Conservation (phyloP, 1,140 invertebrate species). For the Zelostemma sp. region DNA sequence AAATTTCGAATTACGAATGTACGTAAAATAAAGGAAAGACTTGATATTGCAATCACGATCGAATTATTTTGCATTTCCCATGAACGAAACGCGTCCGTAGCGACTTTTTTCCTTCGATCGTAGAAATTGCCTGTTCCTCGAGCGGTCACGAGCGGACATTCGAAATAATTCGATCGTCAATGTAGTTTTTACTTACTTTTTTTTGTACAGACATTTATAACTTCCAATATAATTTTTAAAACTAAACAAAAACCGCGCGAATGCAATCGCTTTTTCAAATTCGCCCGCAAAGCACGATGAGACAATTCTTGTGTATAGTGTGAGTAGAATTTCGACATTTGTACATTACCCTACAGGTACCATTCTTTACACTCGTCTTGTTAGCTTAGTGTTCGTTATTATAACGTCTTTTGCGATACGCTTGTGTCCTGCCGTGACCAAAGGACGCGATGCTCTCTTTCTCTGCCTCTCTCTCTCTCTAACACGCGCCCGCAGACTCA, state of each 20-base stretch:
- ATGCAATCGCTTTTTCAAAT: constrained; percentile 1
- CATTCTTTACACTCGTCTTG: constrained; percentile 6
- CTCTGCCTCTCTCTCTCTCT: constrained; percentile 2
- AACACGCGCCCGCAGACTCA: background rate
- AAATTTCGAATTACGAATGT: background rate
- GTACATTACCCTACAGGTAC: constrained; percentile 1
- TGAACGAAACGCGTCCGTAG: no score
- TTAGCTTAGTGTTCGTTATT: constrained; percentile 6
- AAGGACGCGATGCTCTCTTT: constrained; percentile 1
- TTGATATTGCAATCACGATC: constrained; percentile 5
- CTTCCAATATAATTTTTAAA: constrained; percentile 5
- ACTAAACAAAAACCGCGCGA: background rate
- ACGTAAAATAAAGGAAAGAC: constrained; percentile 9
- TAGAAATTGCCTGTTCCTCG: no score
- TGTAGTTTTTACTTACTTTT: background rate
- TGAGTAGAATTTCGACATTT: constrained; percentile 10
- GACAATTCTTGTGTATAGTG: constrained; percentile 8
- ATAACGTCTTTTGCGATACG: constrained; percentile 7
- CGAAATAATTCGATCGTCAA: no score
- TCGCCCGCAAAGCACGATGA: constrained; percentile 3
- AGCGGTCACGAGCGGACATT: no score
- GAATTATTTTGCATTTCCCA: constrained; percentile 5
- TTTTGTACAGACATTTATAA: constrained; percentile 3
- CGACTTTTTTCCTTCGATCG: background rate
- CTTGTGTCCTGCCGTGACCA: background rate